These are phyloP conservation scores for Cyrtonyx montezumae DNA, from an alignment of 2,113 vertebrate species.

Conservation along the genomic window DNA sequence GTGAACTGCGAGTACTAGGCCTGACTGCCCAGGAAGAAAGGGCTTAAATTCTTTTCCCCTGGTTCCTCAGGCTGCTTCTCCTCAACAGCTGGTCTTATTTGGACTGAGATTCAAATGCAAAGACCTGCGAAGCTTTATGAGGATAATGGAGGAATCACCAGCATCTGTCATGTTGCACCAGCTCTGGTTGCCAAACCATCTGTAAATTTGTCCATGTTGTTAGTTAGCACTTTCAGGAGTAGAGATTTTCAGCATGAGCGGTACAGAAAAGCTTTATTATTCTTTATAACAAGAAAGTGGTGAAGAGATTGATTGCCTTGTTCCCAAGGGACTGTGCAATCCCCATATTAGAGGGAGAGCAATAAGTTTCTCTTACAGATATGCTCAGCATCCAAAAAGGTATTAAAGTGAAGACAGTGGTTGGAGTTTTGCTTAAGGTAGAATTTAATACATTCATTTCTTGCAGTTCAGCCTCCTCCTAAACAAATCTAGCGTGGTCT, in stretches of 20 bases:
- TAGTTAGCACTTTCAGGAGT: no score
- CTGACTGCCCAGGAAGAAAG: neutral
- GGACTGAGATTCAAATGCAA: neutral
- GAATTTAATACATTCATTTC: neutral
- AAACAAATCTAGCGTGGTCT: neutral
- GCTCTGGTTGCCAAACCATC: neutral
- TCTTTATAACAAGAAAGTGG: neutral
- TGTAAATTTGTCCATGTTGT: no score
- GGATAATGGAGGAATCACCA: neutral
- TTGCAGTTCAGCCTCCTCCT: neutral
- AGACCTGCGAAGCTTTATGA: neutral
- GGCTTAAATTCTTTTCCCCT: neutral
- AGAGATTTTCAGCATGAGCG: neutral
- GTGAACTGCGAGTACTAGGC: neutral
- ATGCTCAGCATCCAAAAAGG: neutral
- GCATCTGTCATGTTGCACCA: fast-evolving
- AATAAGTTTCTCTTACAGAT: neutral
- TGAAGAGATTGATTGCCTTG: neutral
- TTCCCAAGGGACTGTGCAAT: neutral
- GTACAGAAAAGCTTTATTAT: neutral
- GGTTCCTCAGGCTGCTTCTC: neutral
- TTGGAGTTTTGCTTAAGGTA: neutral
- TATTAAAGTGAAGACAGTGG: neutral
- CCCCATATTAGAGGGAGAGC: neutral
- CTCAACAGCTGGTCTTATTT: neutral